Percentiles rank a stretch among this genome's conserved stretches.
Evolutionary conservation across 2,113 vertebrate genomes (phyloP).

Genomic region (Rhinichthys klamathensis): DNA sequence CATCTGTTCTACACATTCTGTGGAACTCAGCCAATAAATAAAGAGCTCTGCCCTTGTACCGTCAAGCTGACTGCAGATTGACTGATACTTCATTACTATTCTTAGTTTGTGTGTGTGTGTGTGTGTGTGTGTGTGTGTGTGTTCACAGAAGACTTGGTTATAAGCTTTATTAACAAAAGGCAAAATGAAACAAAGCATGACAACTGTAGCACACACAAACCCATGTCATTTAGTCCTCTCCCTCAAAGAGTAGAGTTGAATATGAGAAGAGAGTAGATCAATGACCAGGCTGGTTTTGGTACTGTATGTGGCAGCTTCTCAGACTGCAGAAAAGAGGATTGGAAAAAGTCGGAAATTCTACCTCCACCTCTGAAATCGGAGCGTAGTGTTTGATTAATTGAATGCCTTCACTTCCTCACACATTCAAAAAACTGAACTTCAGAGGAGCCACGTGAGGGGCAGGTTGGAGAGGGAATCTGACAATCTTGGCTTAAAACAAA

Average conservation of each 20-base stretch:
- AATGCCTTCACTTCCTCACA: background rate
- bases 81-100: background rate
- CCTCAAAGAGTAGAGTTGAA: background rate
- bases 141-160: background rate
- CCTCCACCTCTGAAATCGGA: slow-evolving; percentile 1
- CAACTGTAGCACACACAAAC: background rate
- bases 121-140: too few species aligned
- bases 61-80: background rate
- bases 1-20: background rate
- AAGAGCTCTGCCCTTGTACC: too few species aligned
- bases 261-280: slow-evolving; percentile 10
- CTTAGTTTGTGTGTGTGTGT: background rate
- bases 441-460: background rate
- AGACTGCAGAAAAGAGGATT: background rate
- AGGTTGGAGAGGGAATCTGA: background rate
- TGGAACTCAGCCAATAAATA: background rate
- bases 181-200: background rate
- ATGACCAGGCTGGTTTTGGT: background rate
- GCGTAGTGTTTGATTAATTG: background rate
- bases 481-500: slow-evolving; percentile 42
- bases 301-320: background rate
- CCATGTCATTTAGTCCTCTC: background rate
- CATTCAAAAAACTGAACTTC: background rate
- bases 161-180: background rate
- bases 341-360: background rate